These are phyloP conservation scores for Lagria hirta DNA, from an alignment of 2,888 invertebrate genomes.

Conservation along the genomic window DNA sequence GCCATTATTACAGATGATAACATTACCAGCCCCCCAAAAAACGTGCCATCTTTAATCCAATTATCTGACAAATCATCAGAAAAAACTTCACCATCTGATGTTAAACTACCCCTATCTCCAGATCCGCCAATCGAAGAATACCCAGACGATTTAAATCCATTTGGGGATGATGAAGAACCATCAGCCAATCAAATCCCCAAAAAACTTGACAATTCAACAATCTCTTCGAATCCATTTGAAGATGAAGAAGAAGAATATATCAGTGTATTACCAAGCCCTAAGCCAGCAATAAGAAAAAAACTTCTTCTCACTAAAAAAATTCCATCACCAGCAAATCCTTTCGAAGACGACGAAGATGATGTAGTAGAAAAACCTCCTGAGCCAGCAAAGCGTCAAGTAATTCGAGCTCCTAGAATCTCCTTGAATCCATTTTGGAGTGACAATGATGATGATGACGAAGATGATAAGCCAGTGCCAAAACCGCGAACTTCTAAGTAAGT, in stretches of 20 bases:
- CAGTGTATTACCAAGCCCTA: slow-evolving; percentile 11
- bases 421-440: slow-evolving; percentile 76
- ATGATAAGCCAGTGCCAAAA: slow-evolving; percentile 56
- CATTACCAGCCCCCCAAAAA: too few relatives aligned
- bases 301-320: slow-evolving; percentile 28
- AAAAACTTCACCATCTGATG: too few relatives aligned
- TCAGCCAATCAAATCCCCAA: slow-evolving; percentile 28
- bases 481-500: slow-evolving; percentile 55
- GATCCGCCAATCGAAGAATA: slow-evolving; percentile 46
- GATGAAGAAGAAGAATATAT: slow-evolving; percentile 53
- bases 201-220: slow-evolving; percentile 6
- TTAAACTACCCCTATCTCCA: background rate
- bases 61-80: too few relatives aligned
- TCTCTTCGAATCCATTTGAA: slow-evolving; percentile 45
- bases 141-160: slow-evolving; percentile 82
- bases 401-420: slow-evolving; percentile 54
- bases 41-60: too few relatives aligned
- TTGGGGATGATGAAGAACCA: slow-evolving; percentile 69
- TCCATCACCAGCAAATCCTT: slow-evolving; percentile 35
- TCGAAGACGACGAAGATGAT: slow-evolving; percentile 36
- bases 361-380: slow-evolving; percentile 38
- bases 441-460: slow-evolving; percentile 65
- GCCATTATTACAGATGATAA: too few relatives aligned
- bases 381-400: slow-evolving; percentile 26
- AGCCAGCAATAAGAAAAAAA: slow-evolving; percentile 25